Evolutionary conservation across 2,797 vertebrate species (phyloP), one percentile per base, ranked within the genome.

Genomic region (Threskiornis aethiopicus): DNA sequence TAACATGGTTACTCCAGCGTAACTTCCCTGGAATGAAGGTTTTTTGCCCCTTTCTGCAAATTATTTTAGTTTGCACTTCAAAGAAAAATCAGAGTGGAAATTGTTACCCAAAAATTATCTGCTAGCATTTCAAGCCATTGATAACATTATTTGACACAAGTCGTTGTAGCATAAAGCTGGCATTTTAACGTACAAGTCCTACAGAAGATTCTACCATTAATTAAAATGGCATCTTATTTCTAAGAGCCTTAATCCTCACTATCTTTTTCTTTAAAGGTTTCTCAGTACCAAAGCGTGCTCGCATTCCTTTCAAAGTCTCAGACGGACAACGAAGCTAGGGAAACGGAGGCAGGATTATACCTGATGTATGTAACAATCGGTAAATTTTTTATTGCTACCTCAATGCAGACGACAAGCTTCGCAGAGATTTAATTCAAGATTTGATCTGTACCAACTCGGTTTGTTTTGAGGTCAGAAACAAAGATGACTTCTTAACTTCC

Each of bases 381-480:
- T 41, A 49, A 8, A 8, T 62, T 61, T 66, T 67, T 54, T 39
- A 62, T 14, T 70, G 61, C 65, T 66, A 10, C 47, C 72, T 47
- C 73, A 44, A 4, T 19, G 80, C 66, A 70, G 54, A 49, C 44
- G 10, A 70, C 44, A 79, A 62, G 16, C 26, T 67, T 57, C 2
- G 3, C 55, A n/a, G 13, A 91, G 72, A 69, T 73, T 46, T 39
- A 79, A 14, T 72, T 89, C 21, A 33, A 87, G 49, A 49, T n/a
- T 33, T 49, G 10, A 78, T 37, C 28, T 54, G 12, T 12, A 65
- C 42, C 54, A 65, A 11, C 49, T 39, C 3, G 0, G 8, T 39
- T 77, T 66, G 26, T 58, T 83, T 46, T 59, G 67, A 87, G 41
- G 39, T 78, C 46, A 80, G 73, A 93, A 84, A 35, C 62, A 67